Evolutionary conservation across 2,888 invertebrate genomes (phyloP).

Genomic region (Clunio marinus): DNA sequence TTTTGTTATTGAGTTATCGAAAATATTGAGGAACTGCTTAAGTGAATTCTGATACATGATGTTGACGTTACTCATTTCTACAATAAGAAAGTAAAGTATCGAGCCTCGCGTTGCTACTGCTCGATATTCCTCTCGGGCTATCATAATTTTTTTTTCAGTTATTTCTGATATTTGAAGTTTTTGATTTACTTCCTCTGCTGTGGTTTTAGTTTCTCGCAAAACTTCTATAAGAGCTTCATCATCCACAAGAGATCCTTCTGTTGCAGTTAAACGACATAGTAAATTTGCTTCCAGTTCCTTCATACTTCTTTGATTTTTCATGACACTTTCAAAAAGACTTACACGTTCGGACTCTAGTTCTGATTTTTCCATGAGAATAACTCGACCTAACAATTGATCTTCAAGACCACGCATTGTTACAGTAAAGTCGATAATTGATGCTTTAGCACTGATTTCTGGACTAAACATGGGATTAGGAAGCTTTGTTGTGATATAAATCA

Average conservation of each 20-base stretch:
- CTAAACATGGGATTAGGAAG: conserved; percentile 94
- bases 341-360: conserved; percentile 93
- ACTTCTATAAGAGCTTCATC: conserved; percentile 92
- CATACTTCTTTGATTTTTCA: conserved; percentile 94
- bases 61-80: conserved; percentile 96
- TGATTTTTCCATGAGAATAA: conserved; percentile 93
- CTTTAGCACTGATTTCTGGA: conserved; percentile 94
- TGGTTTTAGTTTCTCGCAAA: conserved; percentile 77
- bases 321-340: conserved; percentile 88
- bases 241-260: conserved; percentile 89
- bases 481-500: conserved; percentile 94
- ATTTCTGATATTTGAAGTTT: conserved; percentile 88
- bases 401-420: conserved; percentile 95
- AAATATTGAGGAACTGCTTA: conserved; percentile 88
- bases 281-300: conserved; percentile 92
- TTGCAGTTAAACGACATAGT: conserved; percentile 84
- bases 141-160: conserved; percentile 89
- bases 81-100: conserved; percentile 90
- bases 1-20: conserved; percentile 89
- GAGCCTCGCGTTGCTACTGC: conserved; percentile 93
- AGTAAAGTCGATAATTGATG: conserved; percentile 95
- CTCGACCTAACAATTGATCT: conserved; percentile 88
- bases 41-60: conserved; percentile 96
- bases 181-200: conserved; percentile 91
- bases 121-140: conserved; percentile 91